Percentiles rank a stretch among this genome's conserved stretches.
These are phyloP conservation scores for Indri indri DNA, from an alignment of 2,113 vertebrate genomes.

Conservation along the genomic window DNA sequence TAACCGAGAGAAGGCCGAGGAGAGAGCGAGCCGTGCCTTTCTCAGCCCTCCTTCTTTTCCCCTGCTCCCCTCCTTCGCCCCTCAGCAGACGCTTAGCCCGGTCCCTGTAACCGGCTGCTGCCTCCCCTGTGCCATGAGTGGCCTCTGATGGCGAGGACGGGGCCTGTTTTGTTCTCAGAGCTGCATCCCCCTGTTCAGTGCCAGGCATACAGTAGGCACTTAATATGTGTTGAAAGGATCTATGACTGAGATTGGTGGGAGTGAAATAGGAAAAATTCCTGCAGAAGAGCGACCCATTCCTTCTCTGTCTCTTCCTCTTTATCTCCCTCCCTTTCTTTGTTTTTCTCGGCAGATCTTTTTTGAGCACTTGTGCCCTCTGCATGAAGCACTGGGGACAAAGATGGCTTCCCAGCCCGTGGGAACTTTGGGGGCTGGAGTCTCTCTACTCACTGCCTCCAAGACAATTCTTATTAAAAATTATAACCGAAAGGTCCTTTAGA, in stretches of 20 bases:
- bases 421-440: background rate
- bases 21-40: background rate
- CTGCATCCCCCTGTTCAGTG: background rate
- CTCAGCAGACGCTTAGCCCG: background rate
- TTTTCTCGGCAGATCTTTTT: background rate
- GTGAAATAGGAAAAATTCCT: background rate
- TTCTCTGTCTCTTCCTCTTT: background rate
- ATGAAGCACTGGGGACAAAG: background rate
- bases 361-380: background rate
- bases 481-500: background rate
- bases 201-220: background rate
- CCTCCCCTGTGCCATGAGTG: background rate
- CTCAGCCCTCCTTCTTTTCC: background rate
- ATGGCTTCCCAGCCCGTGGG: background rate
- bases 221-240: background rate
- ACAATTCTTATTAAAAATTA: background rate
- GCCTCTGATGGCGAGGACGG: background rate
- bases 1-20: background rate
- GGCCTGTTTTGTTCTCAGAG: background rate
- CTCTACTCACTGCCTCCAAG: background rate
- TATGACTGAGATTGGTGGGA: background rate
- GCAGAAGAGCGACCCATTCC: background rate
- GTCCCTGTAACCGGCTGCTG: background rate
- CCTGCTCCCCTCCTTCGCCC: accelerated
- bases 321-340: background rate